Conservation (phyloP, 2,888 invertebrate species). For the Ectemnius cavifrons region DNA sequence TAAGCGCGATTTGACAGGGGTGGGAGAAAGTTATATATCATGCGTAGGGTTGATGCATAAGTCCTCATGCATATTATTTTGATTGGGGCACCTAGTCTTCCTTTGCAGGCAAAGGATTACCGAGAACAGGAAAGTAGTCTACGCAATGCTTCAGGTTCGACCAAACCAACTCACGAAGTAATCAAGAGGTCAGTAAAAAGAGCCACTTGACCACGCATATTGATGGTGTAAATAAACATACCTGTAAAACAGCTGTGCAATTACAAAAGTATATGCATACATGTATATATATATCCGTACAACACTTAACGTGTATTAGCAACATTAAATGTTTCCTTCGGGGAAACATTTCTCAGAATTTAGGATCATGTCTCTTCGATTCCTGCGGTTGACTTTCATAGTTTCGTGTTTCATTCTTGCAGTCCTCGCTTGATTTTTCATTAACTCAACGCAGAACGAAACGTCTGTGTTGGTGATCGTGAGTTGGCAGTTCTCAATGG, state of each 20-base stretch:
- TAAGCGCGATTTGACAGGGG: too few species aligned
- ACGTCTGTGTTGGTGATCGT: too few species aligned
- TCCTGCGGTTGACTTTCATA: too few species aligned
- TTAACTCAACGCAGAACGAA: too few species aligned
- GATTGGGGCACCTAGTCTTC: conserved; percentile 18
- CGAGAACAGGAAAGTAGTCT: conserved; percentile 8
- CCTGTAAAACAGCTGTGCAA: conserved; percentile 19
- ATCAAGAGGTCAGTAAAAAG: too few species aligned
- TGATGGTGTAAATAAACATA: not conserved
- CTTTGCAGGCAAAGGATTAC: conserved; percentile 49
- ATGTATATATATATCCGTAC: conserved; percentile 37
- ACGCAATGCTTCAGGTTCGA: conserved; percentile 1
- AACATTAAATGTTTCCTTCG: not conserved
- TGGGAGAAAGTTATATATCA: too few species aligned
- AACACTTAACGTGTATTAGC: not conserved
- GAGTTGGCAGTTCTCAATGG: too few species aligned
- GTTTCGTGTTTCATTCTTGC: too few species aligned
- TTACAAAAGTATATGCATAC: conserved; percentile 41
- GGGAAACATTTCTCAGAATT: not conserved
- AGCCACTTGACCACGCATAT: too few species aligned
- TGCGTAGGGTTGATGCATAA: too few species aligned
- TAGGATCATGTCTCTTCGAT: too few species aligned
- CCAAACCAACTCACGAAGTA: not conserved
- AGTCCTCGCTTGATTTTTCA: too few species aligned
- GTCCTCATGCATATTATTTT: not conserved